These are phyloP conservation scores for Colaptes auratus DNA, from an alignment of 2,113 vertebrate genomes.

Conservation along the genomic window DNA sequence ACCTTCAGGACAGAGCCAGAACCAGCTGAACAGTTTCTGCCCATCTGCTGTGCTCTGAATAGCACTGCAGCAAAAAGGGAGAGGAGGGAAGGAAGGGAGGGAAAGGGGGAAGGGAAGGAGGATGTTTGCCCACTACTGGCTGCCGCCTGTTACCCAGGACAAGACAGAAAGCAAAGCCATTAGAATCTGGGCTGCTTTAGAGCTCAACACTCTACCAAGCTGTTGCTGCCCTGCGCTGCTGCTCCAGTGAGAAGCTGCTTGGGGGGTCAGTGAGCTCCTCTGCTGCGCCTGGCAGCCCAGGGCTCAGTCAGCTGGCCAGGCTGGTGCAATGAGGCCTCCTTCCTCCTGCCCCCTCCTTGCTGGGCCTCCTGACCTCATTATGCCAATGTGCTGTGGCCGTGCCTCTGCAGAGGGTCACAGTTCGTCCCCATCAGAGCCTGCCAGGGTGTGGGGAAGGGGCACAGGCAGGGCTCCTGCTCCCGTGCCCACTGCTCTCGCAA, in stretches of 20 bases:
- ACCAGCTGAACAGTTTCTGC: neutral
- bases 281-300: neutral
- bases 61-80: rapidly evolving
- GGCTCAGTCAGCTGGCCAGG: neutral
- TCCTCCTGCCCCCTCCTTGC: neutral
- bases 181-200: neutral
- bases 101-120: neutral
- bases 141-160: neutral
- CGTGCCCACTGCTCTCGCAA: neutral
- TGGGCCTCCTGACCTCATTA: constrained; percentile 60
- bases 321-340: neutral
- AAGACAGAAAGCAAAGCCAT: neutral
- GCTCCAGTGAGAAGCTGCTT: neutral
- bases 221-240: neutral
- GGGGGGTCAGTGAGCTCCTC: neutral
- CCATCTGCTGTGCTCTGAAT: neutral
- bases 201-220: neutral
- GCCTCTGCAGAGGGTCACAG: constrained; percentile 57
- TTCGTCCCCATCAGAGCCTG: constrained; percentile 66
- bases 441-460: neutral
- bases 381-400: constrained; percentile 59
- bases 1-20: neutral
- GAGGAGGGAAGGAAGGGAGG: neutral
- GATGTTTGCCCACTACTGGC: neutral
- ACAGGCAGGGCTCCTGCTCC: neutral